These are phyloP conservation scores for Ylistrum balloti DNA, from an alignment of 1,140 invertebrate genomes.

Conservation along the genomic window DNA sequence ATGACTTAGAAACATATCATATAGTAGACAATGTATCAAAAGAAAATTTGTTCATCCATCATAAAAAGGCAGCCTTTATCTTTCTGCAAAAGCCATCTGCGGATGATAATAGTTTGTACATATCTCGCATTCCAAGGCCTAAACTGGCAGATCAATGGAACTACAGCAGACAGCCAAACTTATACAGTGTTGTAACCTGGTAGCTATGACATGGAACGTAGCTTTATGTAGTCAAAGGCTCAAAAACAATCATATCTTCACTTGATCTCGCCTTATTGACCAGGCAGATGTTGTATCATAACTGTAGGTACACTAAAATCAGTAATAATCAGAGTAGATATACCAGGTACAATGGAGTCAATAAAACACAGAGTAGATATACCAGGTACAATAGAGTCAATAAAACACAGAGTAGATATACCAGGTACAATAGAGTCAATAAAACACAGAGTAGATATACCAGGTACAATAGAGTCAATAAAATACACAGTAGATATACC, in stretches of 20 bases:
- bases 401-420: no score
- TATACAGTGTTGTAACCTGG: background rate
- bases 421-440: no score
- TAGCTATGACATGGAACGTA: background rate
- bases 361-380: no score
- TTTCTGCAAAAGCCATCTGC: background rate
- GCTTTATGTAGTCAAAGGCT: background rate
- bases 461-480: no score
- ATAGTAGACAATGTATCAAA: conserved; percentile 30
- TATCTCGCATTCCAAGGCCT: background rate
- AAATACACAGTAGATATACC: no score
- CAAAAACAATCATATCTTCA: background rate
- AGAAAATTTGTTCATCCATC: conserved; percentile 26
- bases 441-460: no score
- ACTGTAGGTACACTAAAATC: no score
- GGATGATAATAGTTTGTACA: background rate
- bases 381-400: no score
- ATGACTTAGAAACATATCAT: background rate
- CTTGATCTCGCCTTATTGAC: background rate
- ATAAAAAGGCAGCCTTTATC: conserved; percentile 25
- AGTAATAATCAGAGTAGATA: no score
- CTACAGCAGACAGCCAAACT: conserved; percentile 3
- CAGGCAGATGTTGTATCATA: no score
- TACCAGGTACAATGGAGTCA: no score
- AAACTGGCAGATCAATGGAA: background rate